Conservation (phyloP, 2,113 vertebrate species). For the Sisor rabdophorus region DNA sequence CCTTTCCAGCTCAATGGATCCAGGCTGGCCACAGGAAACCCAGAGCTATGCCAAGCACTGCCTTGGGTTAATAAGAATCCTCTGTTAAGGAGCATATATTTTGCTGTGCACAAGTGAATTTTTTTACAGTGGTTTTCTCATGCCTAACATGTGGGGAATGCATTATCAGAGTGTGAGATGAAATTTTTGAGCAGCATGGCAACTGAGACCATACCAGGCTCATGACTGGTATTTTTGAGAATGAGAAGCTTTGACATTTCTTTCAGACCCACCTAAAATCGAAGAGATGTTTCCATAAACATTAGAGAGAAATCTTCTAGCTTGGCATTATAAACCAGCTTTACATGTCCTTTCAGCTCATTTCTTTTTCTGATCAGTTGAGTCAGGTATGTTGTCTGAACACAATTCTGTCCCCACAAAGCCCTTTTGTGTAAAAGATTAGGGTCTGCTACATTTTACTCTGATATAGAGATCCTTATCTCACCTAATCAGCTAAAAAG, state of each 20-base stretch:
- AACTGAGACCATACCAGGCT: not conserved
- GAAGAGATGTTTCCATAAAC: not conserved
- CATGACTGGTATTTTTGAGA: not conserved
- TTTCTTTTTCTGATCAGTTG: not conserved
- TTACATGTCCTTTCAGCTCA: not conserved
- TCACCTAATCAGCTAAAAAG: not conserved
- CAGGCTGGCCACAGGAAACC: conserved; percentile 37
- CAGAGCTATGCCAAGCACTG: conserved; percentile 15
- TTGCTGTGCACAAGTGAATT: not conserved
- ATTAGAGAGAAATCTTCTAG: not conserved
- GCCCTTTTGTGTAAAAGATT: not conserved
- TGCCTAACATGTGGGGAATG: not conserved
- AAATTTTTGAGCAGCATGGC: not conserved
- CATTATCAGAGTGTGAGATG: not conserved
- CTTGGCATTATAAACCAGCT: not conserved
- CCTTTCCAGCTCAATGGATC: conserved; percentile 44
- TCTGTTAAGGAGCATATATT: not conserved
- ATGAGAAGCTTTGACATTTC: not conserved
- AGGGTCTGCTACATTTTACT: not conserved
- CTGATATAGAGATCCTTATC: conserved; percentile 16
- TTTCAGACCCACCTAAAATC: not conserved
- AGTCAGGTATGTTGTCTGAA: not conserved
- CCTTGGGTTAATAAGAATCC: conserved; percentile 28
- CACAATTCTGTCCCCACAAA: not conserved
- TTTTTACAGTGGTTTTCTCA: not conserved